phyloP scores from a whole-genome alignment of 2,888 invertebrate species.

The Neuroscelio doddi region DNA sequence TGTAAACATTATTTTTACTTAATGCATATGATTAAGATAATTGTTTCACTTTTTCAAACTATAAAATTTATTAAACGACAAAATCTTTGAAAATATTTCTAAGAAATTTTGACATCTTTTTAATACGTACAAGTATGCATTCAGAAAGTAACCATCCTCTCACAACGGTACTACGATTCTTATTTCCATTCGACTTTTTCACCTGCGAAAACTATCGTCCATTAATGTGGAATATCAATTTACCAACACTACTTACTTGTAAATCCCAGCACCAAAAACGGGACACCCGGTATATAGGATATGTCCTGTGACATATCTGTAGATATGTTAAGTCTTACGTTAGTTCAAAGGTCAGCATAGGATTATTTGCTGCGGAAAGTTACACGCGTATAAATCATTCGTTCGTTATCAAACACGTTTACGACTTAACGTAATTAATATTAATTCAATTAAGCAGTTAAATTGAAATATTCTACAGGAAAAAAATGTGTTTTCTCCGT shows the following conservation, averaged over 20 bases:
- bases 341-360: conserved; percentile 30
- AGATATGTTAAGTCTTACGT: conserved; percentile 13
- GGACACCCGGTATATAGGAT: conserved; percentile 24
- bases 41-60: too few relatives aligned
- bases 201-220: conserved; percentile 10
- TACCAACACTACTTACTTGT: neutral
- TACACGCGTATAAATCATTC: conserved; percentile 18
- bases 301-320: too few relatives aligned
- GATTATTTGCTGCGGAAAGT: neutral
- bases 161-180: neutral
- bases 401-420: neutral
- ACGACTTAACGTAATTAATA: conserved; percentile 7
- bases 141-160: conserved; percentile 9
- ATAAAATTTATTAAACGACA: too few relatives aligned
- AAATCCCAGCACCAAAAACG: conserved; percentile 17
- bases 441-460: neutral
- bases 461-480: too few relatives aligned
- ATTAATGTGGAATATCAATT: conserved; percentile 7
- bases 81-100: too few relatives aligned
- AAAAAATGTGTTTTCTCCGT: too few relatives aligned
- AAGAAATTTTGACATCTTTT: too few relatives aligned
- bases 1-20: too few relatives aligned
- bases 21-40: too few relatives aligned
- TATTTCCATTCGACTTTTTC: conserved; percentile 24
- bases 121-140: too few relatives aligned